A percentile compares a stretch with the other conserved stretches of the same genome.
Conservation (phyloP, 1,140 invertebrate genomes). For the Monomorium pharaonis region DNA sequence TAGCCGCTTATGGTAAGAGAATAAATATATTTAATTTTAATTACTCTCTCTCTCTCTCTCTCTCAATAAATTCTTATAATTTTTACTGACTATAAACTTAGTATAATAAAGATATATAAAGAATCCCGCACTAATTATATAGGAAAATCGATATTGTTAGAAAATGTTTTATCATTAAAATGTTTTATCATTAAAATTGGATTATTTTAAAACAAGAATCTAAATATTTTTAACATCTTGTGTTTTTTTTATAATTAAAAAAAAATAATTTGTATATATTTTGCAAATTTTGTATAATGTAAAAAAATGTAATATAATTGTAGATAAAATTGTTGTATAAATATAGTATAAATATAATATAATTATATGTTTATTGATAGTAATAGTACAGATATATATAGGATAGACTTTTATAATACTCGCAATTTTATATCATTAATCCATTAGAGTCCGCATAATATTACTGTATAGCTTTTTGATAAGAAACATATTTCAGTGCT, state of each 20-base stretch:
- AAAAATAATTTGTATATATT: neutral
- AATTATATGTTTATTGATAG: neutral
- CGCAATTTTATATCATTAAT: neutral
- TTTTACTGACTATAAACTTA: neutral
- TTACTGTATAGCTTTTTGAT: too few relatives aligned
- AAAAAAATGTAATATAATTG: neutral
- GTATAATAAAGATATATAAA: neutral
- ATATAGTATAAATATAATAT: too few relatives aligned
- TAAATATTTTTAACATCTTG: neutral
- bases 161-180: too few relatives aligned
- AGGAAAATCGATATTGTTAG: too few relatives aligned
- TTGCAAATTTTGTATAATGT: neutral
- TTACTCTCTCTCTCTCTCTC: too few relatives aligned
- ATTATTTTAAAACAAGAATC: neutral
- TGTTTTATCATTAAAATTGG: neutral
- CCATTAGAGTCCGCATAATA: too few relatives aligned
- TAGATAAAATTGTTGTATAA: too few relatives aligned
- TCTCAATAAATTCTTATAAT: neutral
- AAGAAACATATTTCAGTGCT: too few relatives aligned
- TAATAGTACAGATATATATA: neutral
- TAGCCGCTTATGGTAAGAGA: constrained; percentile 42
- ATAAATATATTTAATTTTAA: neutral
- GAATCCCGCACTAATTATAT: too few relatives aligned
- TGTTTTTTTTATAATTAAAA: neutral
- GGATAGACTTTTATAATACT: neutral